phyloP scores from a whole-genome alignment of 2,113 vertebrate species.

The Malurus alboscapulatus region DNA sequence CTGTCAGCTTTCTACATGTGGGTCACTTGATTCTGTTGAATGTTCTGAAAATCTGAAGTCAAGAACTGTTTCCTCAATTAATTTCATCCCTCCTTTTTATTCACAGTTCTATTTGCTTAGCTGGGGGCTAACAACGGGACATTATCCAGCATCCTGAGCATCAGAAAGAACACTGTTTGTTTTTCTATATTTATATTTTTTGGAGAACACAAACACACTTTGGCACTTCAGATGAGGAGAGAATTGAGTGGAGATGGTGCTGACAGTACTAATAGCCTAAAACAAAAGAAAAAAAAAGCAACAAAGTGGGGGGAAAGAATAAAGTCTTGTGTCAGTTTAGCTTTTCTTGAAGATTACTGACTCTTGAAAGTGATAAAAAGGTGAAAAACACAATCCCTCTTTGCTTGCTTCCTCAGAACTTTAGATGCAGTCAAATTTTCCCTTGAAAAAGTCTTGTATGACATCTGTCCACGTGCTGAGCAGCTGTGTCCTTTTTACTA shows the following conservation, averaged over 20 bases:
- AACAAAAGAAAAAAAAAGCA: not conserved
- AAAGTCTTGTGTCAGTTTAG: not conserved
- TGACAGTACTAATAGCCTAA: not conserved
- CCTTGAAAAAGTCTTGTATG: not conserved
- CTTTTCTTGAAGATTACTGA: not conserved
- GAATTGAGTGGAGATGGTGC: not conserved
- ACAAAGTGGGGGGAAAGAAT: not conserved
- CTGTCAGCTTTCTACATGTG: not conserved
- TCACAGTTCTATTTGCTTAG: not conserved
- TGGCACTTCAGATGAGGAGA: not conserved
- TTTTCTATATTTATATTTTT: not conserved
- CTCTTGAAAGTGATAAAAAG: not conserved
- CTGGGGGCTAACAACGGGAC: not conserved
- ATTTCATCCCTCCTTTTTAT: not conserved
- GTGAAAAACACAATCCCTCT: not conserved
- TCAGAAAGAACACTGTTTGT: not conserved
- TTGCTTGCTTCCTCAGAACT: not conserved
- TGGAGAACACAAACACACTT: not conserved
- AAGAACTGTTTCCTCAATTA: not conserved
- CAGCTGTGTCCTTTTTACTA: not conserved
- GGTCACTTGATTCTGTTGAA: not conserved
- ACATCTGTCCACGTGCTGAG: not conserved
- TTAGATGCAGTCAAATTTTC: not conserved
- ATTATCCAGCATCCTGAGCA: not conserved
- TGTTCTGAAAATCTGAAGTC: not conserved